A percentile compares a stretch with the other conserved stretches of the same genome.
phyloP scores from a whole-genome alignment of 2,888 invertebrate species.

The Campoletis raptor region DNA sequence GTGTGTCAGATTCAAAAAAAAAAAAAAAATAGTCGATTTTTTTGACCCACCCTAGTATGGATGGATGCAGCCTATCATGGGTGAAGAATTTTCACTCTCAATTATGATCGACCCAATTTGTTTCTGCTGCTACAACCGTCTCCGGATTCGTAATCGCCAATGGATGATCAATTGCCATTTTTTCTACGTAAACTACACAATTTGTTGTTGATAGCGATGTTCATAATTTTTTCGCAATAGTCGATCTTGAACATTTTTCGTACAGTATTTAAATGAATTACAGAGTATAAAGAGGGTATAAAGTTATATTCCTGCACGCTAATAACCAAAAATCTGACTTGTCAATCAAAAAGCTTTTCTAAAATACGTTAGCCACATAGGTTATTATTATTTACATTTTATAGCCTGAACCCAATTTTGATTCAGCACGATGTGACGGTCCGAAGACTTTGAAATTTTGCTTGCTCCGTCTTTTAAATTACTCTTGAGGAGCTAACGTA shows the following conservation, averaged over 20 bases:
- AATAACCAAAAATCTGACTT: not conserved
- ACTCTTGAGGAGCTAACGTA: not conserved
- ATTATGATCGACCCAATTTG: not conserved
- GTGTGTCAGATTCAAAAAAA: no score
- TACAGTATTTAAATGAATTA: not conserved
- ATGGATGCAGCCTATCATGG: no score
- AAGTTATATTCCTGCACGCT: not conserved
- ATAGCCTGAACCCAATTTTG: constrained; percentile 2
- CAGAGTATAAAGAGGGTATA: no score
- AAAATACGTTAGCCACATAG: not conserved
- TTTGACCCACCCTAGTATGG: no score
- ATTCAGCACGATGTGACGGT: not conserved
- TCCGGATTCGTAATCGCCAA: not conserved
- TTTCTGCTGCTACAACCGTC: not conserved
- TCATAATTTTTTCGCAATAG: not conserved
- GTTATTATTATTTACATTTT: not conserved
- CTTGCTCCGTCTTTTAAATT: not conserved
- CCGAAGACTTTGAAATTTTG: not conserved
- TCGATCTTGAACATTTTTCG: not conserved
- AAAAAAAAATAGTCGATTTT: no score
- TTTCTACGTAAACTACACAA: not conserved
- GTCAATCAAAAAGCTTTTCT: not conserved
- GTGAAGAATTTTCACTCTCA: not conserved
- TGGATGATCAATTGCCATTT: not conserved
- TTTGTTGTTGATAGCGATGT: not conserved